These are phyloP conservation scores for Columba janthina DNA, from an alignment of 2,113 vertebrate species.

Conservation along the genomic window DNA sequence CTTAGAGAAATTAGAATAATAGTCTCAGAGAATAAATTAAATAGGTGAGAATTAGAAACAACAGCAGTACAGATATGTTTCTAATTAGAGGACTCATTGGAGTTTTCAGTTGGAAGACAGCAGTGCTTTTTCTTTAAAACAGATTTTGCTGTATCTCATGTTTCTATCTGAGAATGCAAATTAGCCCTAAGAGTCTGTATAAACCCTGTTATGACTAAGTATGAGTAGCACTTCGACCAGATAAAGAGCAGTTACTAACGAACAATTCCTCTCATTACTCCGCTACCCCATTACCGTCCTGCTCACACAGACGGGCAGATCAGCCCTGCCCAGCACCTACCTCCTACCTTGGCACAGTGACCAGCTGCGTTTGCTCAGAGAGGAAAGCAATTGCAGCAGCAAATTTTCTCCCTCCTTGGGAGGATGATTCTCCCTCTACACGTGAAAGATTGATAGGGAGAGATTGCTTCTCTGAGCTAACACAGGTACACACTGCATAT, in stretches of 20 bases:
- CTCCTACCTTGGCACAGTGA: rapidly evolving
- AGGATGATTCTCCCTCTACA: background rate
- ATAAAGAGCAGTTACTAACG: background rate
- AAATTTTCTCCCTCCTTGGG: background rate
- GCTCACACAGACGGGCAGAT: rapidly evolving
- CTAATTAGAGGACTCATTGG: background rate
- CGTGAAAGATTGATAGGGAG: background rate
- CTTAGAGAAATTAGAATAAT: background rate
- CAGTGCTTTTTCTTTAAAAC: background rate
- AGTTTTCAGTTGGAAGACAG: background rate
- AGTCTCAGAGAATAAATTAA: background rate
- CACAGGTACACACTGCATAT: too few relatives aligned
- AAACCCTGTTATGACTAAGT: background rate
- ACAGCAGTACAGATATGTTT: background rate
- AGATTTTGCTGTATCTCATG: background rate
- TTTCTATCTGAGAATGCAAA: background rate
- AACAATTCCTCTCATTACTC: rapidly evolving
- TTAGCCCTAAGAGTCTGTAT: background rate
- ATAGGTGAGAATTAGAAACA: background rate
- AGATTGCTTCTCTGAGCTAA: background rate
- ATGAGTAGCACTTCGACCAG: background rate
- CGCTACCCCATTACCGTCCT: background rate
- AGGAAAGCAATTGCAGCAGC: background rate
- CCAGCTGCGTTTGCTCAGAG: background rate
- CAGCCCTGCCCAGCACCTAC: rapidly evolving